phyloP scores from a whole-genome alignment of 2,113 vertebrate genomes.

The Nothocercus julius region DNA sequence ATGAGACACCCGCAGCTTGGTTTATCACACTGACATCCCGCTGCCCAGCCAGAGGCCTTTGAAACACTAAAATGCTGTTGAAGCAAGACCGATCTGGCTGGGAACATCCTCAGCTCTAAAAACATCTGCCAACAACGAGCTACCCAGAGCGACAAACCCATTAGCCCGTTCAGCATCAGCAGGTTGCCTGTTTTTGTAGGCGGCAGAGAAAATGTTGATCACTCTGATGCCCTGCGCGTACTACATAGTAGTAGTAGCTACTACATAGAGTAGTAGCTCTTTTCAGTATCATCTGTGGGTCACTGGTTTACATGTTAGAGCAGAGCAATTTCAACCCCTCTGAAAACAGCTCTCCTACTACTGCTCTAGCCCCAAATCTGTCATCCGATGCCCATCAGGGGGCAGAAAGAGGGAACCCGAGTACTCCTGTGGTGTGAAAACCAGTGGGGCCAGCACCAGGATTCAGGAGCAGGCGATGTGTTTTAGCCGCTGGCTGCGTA shows the following conservation, averaged over 20 bases:
- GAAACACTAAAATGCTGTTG: background rate
- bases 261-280: background rate
- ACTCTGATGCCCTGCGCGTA: background rate
- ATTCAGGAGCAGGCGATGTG: too few species aligned
- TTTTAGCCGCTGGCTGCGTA: too few species aligned
- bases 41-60: background rate
- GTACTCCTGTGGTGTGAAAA: background rate
- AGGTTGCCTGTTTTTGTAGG: too few species aligned
- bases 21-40: background rate
- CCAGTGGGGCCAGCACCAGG: too few species aligned
- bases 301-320: background rate
- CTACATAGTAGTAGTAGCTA: background rate
- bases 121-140: background rate
- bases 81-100: background rate
- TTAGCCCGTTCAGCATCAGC: background rate
- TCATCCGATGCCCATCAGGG: background rate
- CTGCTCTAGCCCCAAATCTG: background rate
- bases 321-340: background rate
- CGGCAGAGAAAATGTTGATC: too few species aligned
- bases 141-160: background rate
- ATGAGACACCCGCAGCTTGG: background rate
- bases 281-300: background rate
- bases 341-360: too few species aligned
- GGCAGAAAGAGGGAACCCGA: fast-evolving
- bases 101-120: background rate